Evolutionary conservation across 2,797 vertebrate species (phyloP), one percentile per base, ranked within the genome.

Genomic region (Chaenodraco wilsoni): DNA sequence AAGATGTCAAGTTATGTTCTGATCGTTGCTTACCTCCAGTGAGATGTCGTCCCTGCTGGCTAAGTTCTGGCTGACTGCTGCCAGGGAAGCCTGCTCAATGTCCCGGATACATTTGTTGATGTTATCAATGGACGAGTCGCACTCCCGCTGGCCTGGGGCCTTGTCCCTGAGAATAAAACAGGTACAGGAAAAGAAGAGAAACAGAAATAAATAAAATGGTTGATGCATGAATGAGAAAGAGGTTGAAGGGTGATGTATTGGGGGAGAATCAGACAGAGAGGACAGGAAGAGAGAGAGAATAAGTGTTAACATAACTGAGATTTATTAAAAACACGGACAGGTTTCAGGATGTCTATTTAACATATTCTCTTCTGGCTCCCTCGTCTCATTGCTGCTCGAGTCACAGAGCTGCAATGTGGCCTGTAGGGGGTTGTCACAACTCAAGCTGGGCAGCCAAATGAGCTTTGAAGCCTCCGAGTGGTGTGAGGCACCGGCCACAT

Each of bases 81-180:
- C 97, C 4, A 99, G 94, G 0, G 98, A 99, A 37, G 97, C 98
- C 91, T 99, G 98, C 84, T 99, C 98, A 3, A 99, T 99, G 91
- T 99, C 96, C 82, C 98, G 94, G 93, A 99, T 98, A 90, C 97
- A 98, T 71, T 93, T 95, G 93, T 99, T 99, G 93, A 99, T 98
- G 77, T 96, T 95, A 87, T 99, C 97, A 4, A 99, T 99, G 78
- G 98, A 98, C 40, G 94, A 95, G 89, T 99, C 98, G 33, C 98
- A 99, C 72, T 99, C 98, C n/a, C 98, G 92, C 92, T 99, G 98
- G 62, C 98, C 98, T 0, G 98, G 98, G 45, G 98, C 98, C 91
- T 99, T 99, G 94, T 99, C 98, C 86, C 98, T 99, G 78, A 78
- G 68, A 86, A 76, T 9, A n/a, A 66, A 64, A 75, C 1, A 31